Evolutionary conservation across 2,113 vertebrate species (phyloP), one percentile per base, ranked within the genome.

Genomic region (Aegotheles bennettii): DNA sequence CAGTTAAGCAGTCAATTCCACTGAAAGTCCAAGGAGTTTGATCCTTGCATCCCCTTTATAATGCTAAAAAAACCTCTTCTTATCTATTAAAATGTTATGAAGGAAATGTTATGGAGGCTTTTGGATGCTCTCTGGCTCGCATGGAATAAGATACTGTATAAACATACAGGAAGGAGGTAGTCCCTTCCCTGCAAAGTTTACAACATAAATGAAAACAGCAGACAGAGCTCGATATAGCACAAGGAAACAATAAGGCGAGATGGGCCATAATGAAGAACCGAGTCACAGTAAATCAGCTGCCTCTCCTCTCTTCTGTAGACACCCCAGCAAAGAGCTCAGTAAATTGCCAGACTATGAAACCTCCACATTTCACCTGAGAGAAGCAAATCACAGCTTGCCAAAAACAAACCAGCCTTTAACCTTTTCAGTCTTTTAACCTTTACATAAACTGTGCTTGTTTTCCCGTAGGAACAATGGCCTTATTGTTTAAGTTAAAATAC

Each of bases 401-500:
- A 93, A 95, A 97, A 14, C 95, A 87, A 95, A 77, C 77, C 87
- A 96, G 91, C 90, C 94, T 97, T 92, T 90, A 96, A 87, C 96
- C 92, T 96, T 94, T 87, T 88, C 96, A 94, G 94, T 78, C 94
- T 95, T 96, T 97, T 59, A 97, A 88, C 95, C 97, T 98, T 96
- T 77, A 79, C 93, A 91, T 94, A 94, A 97, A 97, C 94, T 80
- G 80, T 54, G 82, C 82, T 94, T 97, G 84, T 97, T 98, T 98
- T 97, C 95, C 93, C 65, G 9, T 86, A 68, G 0, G 33, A 98
- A 98, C 98, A 98, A 98, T 98, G 94, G 95, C 59, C 85, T 96
- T 91, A 98, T 98, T 98, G 98, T 98, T 97, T 91, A 81, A 60
- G 35, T 94, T 87, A 73, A 97, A 97, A 96, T 91, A 94, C 76